A percentile compares a stretch with the other conserved stretches of the same genome.
These are phyloP conservation scores for Alosa sapidissima DNA, from an alignment of 2,797 vertebrate species.

Conservation along the genomic window DNA sequence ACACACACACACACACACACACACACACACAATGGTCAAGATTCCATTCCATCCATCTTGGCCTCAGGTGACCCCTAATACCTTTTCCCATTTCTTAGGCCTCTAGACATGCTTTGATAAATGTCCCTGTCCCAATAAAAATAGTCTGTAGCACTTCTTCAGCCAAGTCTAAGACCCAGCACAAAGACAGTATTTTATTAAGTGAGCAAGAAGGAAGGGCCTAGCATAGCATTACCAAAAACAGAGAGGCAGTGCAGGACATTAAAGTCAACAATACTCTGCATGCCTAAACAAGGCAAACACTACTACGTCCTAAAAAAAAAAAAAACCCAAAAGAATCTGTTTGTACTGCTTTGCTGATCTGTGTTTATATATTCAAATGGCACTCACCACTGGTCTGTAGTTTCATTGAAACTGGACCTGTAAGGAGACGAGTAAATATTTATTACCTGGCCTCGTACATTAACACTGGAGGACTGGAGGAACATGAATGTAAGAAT, in stretches of 20 bases:
- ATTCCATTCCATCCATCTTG: no score
- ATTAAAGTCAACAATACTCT: neutral
- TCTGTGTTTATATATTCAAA: neutral
- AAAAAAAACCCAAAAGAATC: neutral
- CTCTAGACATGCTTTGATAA: no score
- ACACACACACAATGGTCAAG: neutral
- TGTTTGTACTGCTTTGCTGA: neutral
- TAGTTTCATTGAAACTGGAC: constrained; percentile 78
- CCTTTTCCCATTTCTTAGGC: no score
- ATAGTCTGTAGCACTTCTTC: no score
- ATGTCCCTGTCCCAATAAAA: neutral
- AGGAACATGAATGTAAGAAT: neutral
- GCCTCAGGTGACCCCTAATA: no score
- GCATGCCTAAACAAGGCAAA: neutral
- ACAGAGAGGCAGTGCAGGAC: neutral
- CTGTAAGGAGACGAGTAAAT: constrained; percentile 52
- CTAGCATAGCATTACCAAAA: neutral
- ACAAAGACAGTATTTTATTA: no score
- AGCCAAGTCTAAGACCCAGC: no score
- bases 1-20: neutral
- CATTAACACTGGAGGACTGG: neutral
- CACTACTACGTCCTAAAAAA: neutral
- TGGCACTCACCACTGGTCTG: constrained; percentile 72
- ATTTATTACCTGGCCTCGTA: neutral
- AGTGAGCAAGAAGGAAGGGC: neutral